A percentile compares a stretch with the other conserved stretches of the same genome.
These are phyloP conservation scores for Cheumatopsyche charites DNA, from an alignment of 1,140 invertebrate species.

Conservation along the genomic window DNA sequence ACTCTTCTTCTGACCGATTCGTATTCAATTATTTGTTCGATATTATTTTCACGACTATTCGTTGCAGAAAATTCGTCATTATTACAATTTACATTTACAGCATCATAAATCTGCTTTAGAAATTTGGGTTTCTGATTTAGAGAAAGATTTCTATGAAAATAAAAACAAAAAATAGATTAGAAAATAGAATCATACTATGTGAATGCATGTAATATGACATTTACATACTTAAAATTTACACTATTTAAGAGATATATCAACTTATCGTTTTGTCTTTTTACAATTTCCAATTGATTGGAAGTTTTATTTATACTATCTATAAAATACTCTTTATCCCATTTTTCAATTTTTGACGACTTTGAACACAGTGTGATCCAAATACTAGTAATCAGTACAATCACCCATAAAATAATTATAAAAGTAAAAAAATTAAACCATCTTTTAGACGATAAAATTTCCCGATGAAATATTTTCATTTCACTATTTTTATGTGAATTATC, in stretches of 20 bases:
- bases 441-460: constrained; percentile 25
- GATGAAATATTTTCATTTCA: constrained; percentile 38
- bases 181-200: not conserved
- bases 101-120: constrained; percentile 38
- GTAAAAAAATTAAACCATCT: constrained; percentile 39
- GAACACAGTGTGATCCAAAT: constrained; percentile 43
- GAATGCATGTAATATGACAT: not conserved
- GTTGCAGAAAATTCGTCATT: not conserved
- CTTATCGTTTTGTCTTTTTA: constrained; percentile 46
- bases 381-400: constrained; percentile 38
- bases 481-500: too few relatives aligned
- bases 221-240: constrained; percentile 40
- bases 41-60: constrained; percentile 38
- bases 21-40: constrained; percentile 68
- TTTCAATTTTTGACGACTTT: constrained; percentile 6
- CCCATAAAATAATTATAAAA: constrained; percentile 32
- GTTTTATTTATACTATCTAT: constrained; percentile 32
- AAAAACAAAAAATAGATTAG: not conserved
- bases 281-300: constrained; percentile 27
- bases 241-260: constrained; percentile 37
- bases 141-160: constrained; percentile 40
- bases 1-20: constrained; percentile 81
- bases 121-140: constrained; percentile 38
- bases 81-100: constrained; percentile 38
- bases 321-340: constrained; percentile 33